These are phyloP conservation scores for Arenaria interpres DNA, from an alignment of 2,113 vertebrate genomes.

Conservation along the genomic window DNA sequence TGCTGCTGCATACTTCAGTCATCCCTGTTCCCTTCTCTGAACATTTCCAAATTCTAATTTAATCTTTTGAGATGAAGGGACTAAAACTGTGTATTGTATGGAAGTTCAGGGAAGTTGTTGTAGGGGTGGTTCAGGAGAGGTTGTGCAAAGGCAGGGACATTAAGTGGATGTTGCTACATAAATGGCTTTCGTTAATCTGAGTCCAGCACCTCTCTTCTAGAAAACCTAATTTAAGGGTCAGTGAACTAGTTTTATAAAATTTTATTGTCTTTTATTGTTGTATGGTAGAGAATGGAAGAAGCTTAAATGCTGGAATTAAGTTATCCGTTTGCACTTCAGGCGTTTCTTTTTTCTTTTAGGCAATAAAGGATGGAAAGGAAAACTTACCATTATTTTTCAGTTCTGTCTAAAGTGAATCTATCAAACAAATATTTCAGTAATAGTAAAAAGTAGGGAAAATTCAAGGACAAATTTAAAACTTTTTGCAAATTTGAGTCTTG, in stretches of 20 bases:
- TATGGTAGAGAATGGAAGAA: background rate
- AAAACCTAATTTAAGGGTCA: background rate
- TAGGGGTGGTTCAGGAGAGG: background rate
- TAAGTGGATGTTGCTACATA: background rate
- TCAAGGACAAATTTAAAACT: background rate
- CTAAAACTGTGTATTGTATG: background rate
- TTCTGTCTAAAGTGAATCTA: background rate
- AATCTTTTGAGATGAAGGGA: background rate
- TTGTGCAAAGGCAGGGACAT: background rate
- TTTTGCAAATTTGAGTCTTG: background rate
- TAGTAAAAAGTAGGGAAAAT: background rate
- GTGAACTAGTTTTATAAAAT: background rate
- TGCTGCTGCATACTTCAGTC: background rate
- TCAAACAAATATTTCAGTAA: background rate
- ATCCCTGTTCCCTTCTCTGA: background rate
- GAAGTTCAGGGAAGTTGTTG: background rate
- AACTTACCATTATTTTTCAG: background rate
- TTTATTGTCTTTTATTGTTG: background rate
- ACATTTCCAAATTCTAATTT: background rate
- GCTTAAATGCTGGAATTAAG: background rate
- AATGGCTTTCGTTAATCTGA: background rate
- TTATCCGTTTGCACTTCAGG: background rate
- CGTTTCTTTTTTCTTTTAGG: background rate
- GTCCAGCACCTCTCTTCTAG: background rate
- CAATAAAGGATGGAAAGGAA: background rate